phyloP scores from a whole-genome alignment of 1,140 invertebrate species.

The Anastrepha ludens region DNA sequence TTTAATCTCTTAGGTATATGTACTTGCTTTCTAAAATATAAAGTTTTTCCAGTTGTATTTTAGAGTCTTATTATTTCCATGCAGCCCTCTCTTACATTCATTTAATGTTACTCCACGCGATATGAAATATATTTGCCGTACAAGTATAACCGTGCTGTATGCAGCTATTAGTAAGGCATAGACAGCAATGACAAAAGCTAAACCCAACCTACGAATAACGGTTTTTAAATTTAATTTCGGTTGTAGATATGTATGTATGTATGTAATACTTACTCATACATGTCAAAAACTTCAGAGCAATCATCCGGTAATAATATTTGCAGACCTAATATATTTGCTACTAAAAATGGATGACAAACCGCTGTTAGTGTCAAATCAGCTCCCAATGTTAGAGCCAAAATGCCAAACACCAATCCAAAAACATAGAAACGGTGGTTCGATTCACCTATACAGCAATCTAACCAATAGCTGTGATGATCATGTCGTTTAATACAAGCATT shows the following conservation, averaged over 20 bases:
- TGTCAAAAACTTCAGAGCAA: slow-evolving; percentile 75
- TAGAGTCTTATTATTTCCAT: slow-evolving; percentile 58
- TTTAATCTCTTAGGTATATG: too few species aligned
- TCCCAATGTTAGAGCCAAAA: slow-evolving; percentile 69
- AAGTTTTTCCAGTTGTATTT: not conserved
- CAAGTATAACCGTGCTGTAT: slow-evolving; percentile 61
- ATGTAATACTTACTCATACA: slow-evolving; percentile 59
- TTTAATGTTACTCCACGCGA: slow-evolving; percentile 64
- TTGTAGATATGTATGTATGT: not conserved
- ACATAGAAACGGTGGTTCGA: slow-evolving; percentile 74
- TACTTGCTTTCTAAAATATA: not conserved
- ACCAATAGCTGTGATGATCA: slow-evolving; percentile 73
- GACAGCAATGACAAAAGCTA: slow-evolving; percentile 68
- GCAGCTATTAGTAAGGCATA: slow-evolving; percentile 67
- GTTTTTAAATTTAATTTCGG: not conserved
- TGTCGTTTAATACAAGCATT: slow-evolving; percentile 67
- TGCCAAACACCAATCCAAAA: slow-evolving; percentile 65
- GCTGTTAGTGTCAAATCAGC: slow-evolving; percentile 75
- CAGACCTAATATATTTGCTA: slow-evolving; percentile 66
- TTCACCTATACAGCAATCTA: slow-evolving; percentile 76
- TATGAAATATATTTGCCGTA: slow-evolving; percentile 64
- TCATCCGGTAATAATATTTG: slow-evolving; percentile 75
- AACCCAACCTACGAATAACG: slow-evolving; percentile 61
- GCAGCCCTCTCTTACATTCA: slow-evolving; percentile 69
- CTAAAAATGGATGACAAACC: slow-evolving; percentile 75